A percentile compares a stretch with the other conserved stretches of the same genome.
phyloP scores from a whole-genome alignment of 2,113 vertebrate genomes.

The Ursus arctos region DNA sequence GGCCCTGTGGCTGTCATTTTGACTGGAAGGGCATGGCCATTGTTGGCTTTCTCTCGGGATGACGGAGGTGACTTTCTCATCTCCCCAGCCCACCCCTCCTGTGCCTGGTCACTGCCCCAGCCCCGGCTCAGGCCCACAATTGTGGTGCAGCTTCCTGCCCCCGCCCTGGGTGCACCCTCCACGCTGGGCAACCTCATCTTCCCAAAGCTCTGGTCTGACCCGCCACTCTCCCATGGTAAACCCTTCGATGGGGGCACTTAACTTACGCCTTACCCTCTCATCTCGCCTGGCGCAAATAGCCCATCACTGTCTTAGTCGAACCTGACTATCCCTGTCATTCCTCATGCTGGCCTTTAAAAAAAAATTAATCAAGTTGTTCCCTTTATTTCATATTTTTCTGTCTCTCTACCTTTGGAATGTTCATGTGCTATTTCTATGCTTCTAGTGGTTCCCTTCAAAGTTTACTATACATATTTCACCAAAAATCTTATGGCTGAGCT shows the following conservation, averaged over 20 bases:
- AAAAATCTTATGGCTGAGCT: neutral
- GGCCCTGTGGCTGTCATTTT: neutral
- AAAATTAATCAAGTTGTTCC: neutral
- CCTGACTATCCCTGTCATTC: neutral
- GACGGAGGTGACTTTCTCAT: fast-evolving
- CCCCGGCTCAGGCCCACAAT: fast-evolving
- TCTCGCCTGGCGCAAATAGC: neutral
- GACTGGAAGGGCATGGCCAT: neutral
- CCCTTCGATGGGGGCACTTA: fast-evolving
- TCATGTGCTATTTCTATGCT: neutral
- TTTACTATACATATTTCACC: neutral
- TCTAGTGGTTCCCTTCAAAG: neutral
- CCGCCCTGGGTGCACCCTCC: neutral
- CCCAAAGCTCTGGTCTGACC: neutral
- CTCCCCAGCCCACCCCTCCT: neutral
- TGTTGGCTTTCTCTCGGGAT: neutral
- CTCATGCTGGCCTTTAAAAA: neutral
- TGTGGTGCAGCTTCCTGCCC: neutral
- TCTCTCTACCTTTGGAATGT: neutral
- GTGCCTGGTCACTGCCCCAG: neutral
- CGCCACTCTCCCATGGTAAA: neutral
- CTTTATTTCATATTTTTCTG: neutral
- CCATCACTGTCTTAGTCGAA: neutral
- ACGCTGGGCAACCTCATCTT: fast-evolving
- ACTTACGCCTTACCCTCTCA: neutral